Conservation (phyloP, 1,140 invertebrate species). For the Drosophila mayri region DNA sequence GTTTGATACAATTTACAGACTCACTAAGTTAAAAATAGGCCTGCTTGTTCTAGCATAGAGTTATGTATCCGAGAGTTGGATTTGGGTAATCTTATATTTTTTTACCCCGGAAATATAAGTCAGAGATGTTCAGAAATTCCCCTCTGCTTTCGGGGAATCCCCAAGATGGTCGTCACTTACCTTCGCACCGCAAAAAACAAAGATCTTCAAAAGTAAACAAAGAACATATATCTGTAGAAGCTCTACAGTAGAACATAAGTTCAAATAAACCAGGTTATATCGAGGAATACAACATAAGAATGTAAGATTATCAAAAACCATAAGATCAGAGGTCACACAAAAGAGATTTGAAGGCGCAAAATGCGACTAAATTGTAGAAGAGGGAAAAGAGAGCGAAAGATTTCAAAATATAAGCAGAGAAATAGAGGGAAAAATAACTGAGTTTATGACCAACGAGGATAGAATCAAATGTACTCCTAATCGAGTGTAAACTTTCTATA, state of each 20-base stretch:
- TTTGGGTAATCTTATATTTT: not conserved
- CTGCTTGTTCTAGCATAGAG: slow-evolving; percentile 63
- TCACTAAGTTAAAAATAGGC: slow-evolving; percentile 58
- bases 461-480: slow-evolving; percentile 22
- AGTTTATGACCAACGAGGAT: slow-evolving; percentile 2
- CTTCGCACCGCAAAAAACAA: slow-evolving; percentile 46
- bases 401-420: slow-evolving; percentile 37
- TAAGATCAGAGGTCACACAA: slow-evolving; percentile 10
- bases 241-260: slow-evolving; percentile 24
- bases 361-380: slow-evolving; percentile 9
- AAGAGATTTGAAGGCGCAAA: slow-evolving; percentile 1
- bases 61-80: slow-evolving; percentile 18
- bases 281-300: slow-evolving; percentile 5
- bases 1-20: slow-evolving; percentile 43
- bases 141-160: slow-evolving; percentile 5
- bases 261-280: slow-evolving; percentile 15
- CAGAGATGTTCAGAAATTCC: not conserved
- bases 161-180: slow-evolving; percentile 33
- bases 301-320: slow-evolving; percentile 16
- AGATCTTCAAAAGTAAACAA: slow-evolving; percentile 25
- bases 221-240: slow-evolving; percentile 22
- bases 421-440: slow-evolving; percentile 18
- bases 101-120: not conserved
- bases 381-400: slow-evolving; percentile 36
- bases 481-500: slow-evolving; percentile 16